phyloP scores from a whole-genome alignment of 1,140 invertebrate genomes.

The Coptotermes formosanus region DNA sequence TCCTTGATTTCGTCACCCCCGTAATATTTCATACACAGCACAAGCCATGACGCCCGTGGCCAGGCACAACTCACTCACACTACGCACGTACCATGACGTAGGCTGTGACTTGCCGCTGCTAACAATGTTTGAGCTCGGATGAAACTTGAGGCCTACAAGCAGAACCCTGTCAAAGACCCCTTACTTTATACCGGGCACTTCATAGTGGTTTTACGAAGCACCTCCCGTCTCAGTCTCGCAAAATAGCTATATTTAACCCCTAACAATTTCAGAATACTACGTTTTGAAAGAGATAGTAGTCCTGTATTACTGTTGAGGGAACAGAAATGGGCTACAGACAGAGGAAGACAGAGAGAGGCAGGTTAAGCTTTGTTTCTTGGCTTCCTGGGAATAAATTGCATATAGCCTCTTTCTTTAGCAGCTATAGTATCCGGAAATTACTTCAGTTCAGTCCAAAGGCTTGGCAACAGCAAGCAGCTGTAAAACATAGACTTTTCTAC shows the following conservation, averaged over 20 bases:
- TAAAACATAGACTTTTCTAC: neutral
- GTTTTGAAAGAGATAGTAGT: neutral
- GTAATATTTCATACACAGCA: no score
- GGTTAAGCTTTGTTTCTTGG: neutral
- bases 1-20: no score
- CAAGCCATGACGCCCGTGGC: no score
- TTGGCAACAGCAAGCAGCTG: neutral
- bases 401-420: neutral
- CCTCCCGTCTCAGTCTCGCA: neutral
- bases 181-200: neutral
- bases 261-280: neutral
- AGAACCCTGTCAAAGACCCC: neutral
- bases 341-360: neutral
- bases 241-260: conserved; percentile 1
- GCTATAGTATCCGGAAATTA: neutral
- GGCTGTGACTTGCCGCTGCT: neutral
- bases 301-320: neutral
- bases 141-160: neutral
- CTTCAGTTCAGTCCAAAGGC: neutral
- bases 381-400: neutral
- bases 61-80: neutral
- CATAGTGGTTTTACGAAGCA: neutral
- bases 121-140: neutral
- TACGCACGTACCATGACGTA: neutral
- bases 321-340: neutral